Conservation (phyloP, 2,113 vertebrate genomes). For the Mirounga angustirostris region DNA sequence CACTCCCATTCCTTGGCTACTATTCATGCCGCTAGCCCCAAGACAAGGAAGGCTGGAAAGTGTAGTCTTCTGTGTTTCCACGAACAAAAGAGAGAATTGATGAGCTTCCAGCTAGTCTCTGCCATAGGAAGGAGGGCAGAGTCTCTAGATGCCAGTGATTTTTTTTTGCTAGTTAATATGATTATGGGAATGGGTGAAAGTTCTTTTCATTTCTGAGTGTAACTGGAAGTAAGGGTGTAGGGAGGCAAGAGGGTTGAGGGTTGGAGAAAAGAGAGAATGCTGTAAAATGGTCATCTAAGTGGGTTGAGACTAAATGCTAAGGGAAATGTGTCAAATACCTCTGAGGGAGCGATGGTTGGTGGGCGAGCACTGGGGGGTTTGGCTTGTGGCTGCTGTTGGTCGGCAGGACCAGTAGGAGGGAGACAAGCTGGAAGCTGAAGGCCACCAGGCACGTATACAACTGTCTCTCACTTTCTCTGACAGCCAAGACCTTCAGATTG, state of each 20-base stretch:
- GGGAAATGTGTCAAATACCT: neutral
- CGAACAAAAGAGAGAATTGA: neutral
- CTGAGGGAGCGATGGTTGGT: neutral
- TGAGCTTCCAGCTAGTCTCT: neutral
- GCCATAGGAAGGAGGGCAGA: neutral
- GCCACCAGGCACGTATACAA: fast-evolving
- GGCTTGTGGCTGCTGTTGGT: neutral
- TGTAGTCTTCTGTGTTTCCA: neutral
- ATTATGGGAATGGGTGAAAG: neutral
- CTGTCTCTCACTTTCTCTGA: neutral
- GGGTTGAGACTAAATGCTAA: neutral
- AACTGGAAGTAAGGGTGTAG: neutral
- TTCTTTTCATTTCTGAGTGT: neutral
- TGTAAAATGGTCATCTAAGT: neutral
- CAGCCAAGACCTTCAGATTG: neutral
- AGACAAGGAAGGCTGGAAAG: neutral
- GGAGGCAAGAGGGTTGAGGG: neutral
- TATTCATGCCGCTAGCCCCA: neutral
- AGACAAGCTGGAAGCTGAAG: neutral
- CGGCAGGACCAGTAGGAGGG: neutral
- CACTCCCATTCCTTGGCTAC: neutral
- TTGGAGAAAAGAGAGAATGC: neutral
- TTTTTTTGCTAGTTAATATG: neutral
- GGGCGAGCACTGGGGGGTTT: neutral
- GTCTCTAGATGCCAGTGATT: neutral